These are phyloP conservation scores for Antechinus stuartii DNA, from an alignment of 2,113 vertebrate genomes.

Conservation along the genomic window DNA sequence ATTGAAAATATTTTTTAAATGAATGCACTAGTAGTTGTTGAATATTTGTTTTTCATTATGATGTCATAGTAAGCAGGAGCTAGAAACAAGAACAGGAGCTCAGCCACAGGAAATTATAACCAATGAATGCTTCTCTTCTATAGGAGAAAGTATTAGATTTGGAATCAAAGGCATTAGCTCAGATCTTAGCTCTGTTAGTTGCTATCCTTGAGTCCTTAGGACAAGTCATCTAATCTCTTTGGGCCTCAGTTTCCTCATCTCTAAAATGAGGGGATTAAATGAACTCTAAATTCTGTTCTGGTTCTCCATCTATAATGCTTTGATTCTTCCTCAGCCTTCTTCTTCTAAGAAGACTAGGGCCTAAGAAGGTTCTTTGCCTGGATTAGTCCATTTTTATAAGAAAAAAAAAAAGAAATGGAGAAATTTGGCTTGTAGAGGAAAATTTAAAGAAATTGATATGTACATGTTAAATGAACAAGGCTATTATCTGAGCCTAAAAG, in stretches of 20 bases:
- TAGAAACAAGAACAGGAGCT: not conserved
- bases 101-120: slow-evolving; percentile 13
- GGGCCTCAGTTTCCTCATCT: not conserved
- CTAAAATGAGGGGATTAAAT: not conserved
- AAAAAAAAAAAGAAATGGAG: slow-evolving; percentile 10
- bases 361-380: slow-evolving; percentile 17
- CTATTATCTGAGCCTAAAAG: slow-evolving; percentile 24
- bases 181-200: not conserved
- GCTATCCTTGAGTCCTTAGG: not conserved
- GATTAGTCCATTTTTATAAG: slow-evolving; percentile 42
- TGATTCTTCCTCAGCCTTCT: slow-evolving; percentile 14
- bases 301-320: not conserved
- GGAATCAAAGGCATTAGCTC: not conserved
- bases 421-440: not conserved
- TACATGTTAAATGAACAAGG: not conserved
- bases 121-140: not conserved
- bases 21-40: slow-evolving; percentile 45
- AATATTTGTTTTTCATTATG: not conserved
- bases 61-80: slow-evolving; percentile 34
- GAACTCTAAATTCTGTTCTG: not conserved
- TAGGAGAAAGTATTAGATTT: not conserved
- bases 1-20: slow-evolving; percentile 9
- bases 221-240: not conserved
- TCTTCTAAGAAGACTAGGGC: not conserved
- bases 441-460: slow-evolving; percentile 12